Evolutionary conservation across 2,888 invertebrate species (phyloP).

Genomic region (Antheraea assamensis): DNA sequence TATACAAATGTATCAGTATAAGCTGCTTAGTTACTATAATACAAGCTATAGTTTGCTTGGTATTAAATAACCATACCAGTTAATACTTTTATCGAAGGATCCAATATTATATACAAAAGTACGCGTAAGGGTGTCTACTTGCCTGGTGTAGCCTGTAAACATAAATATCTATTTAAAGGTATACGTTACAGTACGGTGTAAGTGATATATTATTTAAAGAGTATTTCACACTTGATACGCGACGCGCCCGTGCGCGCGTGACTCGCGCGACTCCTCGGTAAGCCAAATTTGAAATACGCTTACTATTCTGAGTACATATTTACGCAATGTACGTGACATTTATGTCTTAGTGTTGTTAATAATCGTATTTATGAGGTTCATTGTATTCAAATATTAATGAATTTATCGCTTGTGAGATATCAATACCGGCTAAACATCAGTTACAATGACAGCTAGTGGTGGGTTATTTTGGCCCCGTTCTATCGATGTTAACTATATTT

Average conservation of each 20-base stretch:
- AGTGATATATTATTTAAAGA: constrained; percentile 35
- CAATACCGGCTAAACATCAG: not conserved
- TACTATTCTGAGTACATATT: constrained; percentile 18
- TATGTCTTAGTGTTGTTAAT: not conserved
- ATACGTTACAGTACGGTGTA: constrained; percentile 37
- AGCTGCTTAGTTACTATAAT: no score
- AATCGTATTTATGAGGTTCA: not conserved
- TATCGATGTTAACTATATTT: no score
- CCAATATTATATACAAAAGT: not conserved
- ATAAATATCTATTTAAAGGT: constrained; percentile 25
- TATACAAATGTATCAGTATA: no score
- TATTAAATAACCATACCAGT: no score
- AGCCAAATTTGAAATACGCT: constrained; percentile 39
- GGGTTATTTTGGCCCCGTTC: no score
- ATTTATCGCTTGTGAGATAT: not conserved
- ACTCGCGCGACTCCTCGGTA: constrained; percentile 37
- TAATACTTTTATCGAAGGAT: not conserved
- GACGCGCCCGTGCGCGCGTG: constrained; percentile 36
- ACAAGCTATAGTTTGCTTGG: no score
- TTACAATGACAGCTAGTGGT: no score
- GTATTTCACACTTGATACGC: constrained; percentile 53
- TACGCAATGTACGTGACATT: constrained; percentile 10
- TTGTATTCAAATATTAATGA: not conserved
- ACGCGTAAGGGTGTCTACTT: not conserved
- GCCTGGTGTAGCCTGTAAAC: not conserved